phyloP scores from a whole-genome alignment of 2,888 invertebrate species.

The Drosophila silvestris region DNA sequence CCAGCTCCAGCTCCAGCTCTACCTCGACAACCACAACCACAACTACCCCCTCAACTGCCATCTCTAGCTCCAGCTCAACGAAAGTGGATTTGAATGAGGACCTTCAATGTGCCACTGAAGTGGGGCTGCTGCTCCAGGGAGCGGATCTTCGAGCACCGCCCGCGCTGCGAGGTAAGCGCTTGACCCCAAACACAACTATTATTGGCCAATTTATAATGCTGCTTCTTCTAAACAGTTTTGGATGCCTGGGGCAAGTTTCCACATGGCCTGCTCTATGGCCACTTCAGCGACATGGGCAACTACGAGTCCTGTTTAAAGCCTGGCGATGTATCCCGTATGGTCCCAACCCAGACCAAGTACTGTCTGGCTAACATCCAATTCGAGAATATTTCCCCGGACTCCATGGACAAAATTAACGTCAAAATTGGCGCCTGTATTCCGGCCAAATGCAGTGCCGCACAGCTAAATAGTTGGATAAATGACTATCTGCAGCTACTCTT shows the following conservation, averaged over 20 bases:
- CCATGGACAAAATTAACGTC: conserved; percentile 8
- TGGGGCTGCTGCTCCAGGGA: conserved; percentile 43
- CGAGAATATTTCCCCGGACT: conserved; percentile 6
- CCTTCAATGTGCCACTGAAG: conserved; percentile 48
- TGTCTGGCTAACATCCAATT: conserved; percentile 56
- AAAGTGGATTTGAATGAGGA: conserved; percentile 20
- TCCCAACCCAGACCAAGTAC: conserved; percentile 42
- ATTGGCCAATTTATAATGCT: neutral
- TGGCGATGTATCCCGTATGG: neutral
- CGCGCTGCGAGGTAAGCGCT: conserved; percentile 56
- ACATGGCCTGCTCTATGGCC: conserved; percentile 83
- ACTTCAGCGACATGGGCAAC: conserved; percentile 83
- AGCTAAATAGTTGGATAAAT: conserved; percentile 45
- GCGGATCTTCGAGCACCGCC: conserved; percentile 48
- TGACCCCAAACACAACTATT: neutral
- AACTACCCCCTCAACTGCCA: neutral
- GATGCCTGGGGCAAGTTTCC: conserved; percentile 85
- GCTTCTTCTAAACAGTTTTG: conserved; percentile 74
- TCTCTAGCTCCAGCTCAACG: neutral
- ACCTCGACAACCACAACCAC: neutral
- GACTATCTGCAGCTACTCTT: conserved; percentile 41
- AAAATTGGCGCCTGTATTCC: conserved; percentile 56
- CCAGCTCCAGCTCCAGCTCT: neutral
- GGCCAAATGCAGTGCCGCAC: conserved; percentile 35
- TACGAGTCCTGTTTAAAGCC: conserved; percentile 84